These are phyloP conservation scores for Rallus crepitans DNA, from an alignment of 2,797 vertebrate species.

Conservation along the genomic window DNA sequence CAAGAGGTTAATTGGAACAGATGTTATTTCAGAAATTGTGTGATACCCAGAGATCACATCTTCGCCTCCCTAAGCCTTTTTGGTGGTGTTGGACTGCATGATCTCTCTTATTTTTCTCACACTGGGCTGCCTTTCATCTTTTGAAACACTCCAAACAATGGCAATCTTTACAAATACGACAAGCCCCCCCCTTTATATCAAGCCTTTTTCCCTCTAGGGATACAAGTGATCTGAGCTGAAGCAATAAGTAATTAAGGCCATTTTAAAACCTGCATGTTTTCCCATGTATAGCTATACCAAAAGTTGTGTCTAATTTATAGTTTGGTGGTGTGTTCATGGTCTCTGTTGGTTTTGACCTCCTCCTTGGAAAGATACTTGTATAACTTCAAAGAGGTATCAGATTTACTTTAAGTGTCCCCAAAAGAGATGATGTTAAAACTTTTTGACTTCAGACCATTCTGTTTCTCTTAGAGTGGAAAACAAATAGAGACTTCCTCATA, in stretches of 20 bases:
- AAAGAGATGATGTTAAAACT: slow-evolving; percentile 13
- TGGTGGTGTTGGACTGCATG: not conserved
- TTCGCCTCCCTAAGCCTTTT: slow-evolving; percentile 28
- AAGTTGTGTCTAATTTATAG: slow-evolving; percentile 34
- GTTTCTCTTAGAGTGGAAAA: not conserved
- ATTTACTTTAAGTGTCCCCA: slow-evolving; percentile 36
- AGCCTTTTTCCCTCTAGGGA: slow-evolving; percentile 29
- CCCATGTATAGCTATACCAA: not conserved
- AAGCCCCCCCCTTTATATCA: slow-evolving; percentile 12
- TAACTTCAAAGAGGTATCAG: slow-evolving; percentile 36
- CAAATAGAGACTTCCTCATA: not conserved
- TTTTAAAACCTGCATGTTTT: slow-evolving; percentile 16
- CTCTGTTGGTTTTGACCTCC: slow-evolving; percentile 38
- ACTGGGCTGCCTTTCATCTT: slow-evolving; percentile 64
- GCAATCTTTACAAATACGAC: slow-evolving; percentile 53
- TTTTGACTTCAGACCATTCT: slow-evolving; percentile 40
- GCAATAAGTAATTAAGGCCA: slow-evolving; percentile 50
- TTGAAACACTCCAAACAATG: slow-evolving; percentile 48
- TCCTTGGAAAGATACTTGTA: slow-evolving; percentile 23
- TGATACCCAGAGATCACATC: slow-evolving; percentile 45
- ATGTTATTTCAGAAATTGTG: slow-evolving; percentile 58
- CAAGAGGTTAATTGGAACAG: slow-evolving; percentile 70
- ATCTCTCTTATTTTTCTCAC: slow-evolving; percentile 58
- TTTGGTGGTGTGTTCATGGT: not conserved
- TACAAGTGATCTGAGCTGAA: slow-evolving; percentile 14